phyloP scores from a whole-genome alignment of 2,888 invertebrate genomes.

The Thymelicus acteon region DNA sequence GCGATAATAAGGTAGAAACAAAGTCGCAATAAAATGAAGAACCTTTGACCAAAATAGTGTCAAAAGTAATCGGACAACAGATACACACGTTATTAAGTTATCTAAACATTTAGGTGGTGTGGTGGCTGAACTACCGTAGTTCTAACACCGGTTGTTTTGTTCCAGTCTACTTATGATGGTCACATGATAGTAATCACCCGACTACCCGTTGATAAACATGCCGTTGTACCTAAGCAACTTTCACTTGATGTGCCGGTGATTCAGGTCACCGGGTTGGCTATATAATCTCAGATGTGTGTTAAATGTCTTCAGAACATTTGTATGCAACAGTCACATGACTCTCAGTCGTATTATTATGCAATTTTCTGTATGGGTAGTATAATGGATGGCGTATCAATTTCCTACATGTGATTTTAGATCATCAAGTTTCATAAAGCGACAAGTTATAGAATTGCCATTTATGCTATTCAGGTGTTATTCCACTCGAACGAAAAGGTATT shows the following conservation, averaged over 20 bases:
- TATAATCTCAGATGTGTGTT: conserved; percentile 32
- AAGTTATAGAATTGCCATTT: too few species aligned
- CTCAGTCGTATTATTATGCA: conserved; percentile 30
- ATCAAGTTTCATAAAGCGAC: not conserved
- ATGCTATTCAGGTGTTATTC: too few species aligned
- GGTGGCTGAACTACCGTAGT: too few species aligned
- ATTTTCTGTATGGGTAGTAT: conserved; percentile 31
- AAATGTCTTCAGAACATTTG: conserved; percentile 21
- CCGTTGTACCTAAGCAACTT: conserved; percentile 22
- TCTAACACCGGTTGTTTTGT: not conserved
- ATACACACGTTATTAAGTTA: too few species aligned
- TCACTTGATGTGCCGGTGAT: conserved; percentile 34
- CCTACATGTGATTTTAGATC: not conserved
- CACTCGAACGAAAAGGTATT: too few species aligned
- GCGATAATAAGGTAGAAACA: too few species aligned
- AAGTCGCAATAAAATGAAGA: too few species aligned
- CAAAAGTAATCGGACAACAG: too few species aligned
- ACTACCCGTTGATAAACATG: conserved; percentile 18
- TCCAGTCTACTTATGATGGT: conserved; percentile 11
- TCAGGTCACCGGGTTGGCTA: conserved; percentile 32
- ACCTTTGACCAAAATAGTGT: too few species aligned
- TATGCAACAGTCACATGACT: conserved; percentile 33
- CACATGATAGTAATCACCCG: conserved; percentile 3
- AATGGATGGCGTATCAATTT: conserved; percentile 27
- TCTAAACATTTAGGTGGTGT: too few species aligned